A percentile compares a stretch with the other conserved stretches of the same genome.
Evolutionary conservation across 2,113 vertebrate species (phyloP).

Genomic region (Heloderma charlesbogerti): DNA sequence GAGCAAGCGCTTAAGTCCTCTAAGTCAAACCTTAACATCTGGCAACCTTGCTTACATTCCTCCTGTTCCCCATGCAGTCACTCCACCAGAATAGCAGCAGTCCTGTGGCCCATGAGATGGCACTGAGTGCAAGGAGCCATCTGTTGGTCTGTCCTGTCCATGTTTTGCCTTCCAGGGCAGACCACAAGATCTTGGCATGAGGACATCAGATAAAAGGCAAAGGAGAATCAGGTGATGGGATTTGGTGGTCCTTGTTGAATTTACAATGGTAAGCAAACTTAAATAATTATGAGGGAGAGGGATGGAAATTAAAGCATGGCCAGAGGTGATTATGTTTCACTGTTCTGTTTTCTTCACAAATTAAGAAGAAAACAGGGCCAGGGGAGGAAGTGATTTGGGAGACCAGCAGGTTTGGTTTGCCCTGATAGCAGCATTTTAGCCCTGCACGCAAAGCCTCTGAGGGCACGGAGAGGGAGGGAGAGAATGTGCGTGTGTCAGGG

Average conservation of each 20-base stretch:
- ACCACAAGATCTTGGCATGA: background rate
- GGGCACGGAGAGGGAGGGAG: constrained; percentile 35
- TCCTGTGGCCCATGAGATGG: background rate
- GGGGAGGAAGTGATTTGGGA: constrained; percentile 13
- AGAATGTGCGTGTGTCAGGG: constrained; percentile 28
- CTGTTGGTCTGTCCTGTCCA: background rate
- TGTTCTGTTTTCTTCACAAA: constrained; percentile 51
- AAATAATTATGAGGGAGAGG: constrained; percentile 3
- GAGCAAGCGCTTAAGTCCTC: background rate
- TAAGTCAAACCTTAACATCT: background rate
- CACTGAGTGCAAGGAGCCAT: background rate
- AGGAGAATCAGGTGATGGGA: no score
- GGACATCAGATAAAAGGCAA: background rate
- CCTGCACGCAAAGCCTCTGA: constrained; percentile 59
- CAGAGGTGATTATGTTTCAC: background rate
- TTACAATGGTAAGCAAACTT: background rate
- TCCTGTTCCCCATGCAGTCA: background rate
- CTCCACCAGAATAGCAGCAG: background rate
- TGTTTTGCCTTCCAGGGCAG: background rate
- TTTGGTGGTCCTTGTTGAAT: background rate
- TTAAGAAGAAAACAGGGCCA: constrained; percentile 26
- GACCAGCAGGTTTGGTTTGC: constrained; percentile 23
- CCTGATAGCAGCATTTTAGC: constrained; percentile 54
- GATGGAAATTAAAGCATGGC: background rate
- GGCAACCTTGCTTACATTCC: background rate